phyloP scores from a whole-genome alignment of 1,140 invertebrate species.

The Lasaia peninsularis region DNA sequence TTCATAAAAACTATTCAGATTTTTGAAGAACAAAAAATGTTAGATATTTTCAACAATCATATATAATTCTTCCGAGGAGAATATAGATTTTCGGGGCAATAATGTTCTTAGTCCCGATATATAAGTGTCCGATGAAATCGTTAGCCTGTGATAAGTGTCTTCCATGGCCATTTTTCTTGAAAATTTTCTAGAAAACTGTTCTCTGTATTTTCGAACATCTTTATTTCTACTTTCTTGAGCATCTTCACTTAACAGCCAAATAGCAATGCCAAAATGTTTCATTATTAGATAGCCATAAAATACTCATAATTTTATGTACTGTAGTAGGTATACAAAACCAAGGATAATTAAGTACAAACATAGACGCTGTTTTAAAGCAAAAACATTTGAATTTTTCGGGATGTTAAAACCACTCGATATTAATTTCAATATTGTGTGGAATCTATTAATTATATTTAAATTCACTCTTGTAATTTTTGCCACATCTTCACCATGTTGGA shows the following conservation, averaged over 20 bases:
- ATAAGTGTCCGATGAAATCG: too few relatives aligned
- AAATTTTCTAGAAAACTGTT: too few relatives aligned
- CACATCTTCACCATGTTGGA: conserved; percentile 12
- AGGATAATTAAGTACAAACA: background rate
- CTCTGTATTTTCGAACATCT: too few relatives aligned
- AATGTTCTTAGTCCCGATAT: too few relatives aligned
- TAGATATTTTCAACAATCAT: too few relatives aligned
- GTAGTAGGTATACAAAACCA: background rate
- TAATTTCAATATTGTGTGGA: conserved; percentile 1
- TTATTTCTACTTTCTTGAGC: too few relatives aligned
- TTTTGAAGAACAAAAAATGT: too few relatives aligned
- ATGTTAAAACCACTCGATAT: conserved; percentile 1
- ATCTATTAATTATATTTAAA: conserved; percentile 12
- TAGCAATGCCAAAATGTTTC: background rate
- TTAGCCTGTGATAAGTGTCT: too few relatives aligned
- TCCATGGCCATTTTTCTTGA: too few relatives aligned
- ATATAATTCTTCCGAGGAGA: too few relatives aligned
- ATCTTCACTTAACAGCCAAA: background rate
- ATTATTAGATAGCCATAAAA: background rate
- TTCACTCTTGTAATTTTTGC: conserved; percentile 12
- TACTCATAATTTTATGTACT: background rate
- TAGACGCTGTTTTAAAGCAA: background rate
- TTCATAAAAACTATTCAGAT: too few relatives aligned
- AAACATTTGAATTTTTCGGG: background rate
- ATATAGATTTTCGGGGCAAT: too few relatives aligned